Evolutionary conservation across 2,113 vertebrate genomes (phyloP), one percentile per base, ranked within the genome.

Genomic region (Verasper variegatus): DNA sequence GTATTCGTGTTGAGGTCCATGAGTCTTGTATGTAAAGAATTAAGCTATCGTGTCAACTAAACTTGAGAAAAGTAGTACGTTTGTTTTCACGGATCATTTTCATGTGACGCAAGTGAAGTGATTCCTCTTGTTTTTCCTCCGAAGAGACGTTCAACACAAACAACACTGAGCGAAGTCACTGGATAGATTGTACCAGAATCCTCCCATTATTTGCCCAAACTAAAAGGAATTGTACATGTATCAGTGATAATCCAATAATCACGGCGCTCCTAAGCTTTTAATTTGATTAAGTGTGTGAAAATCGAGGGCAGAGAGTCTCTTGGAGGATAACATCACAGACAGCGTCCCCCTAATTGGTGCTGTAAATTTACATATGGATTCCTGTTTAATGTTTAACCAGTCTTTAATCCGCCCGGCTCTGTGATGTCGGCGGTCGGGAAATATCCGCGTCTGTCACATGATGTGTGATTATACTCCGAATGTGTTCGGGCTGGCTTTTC

Each of bases 201-300:
- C 95, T 95, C 93, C 71, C 95, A 93, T 96, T 96, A 96, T 97
- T 97, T 96, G 94, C 94, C 95, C 92, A 95, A 95, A 96, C 95
- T 96, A 94, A 96, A 96, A 96, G 94, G 96, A 91, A 90, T 88
- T 81, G 88, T 88, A 88, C 87, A 84, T 91, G 88, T 94, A 91
- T 94, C 91, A 81, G 85, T 89, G 88, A 96, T 96, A 97, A 96
- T 95, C 94, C 93, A 86, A 96, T 97, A 96, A 97, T 95, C 91
- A 89, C 47, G 86, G 93, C 90, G 91, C 81, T 84, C 70, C 95
- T 97, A 96, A 97, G 97, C 96, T 96, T 95, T 96, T 97, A 97
- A 98, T 98, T 97, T 97, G 96, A 97, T 97, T 97, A 98, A 95
- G 94, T 93, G 91, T 95, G 93, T 92, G 93, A 95, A 95, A 95